These are phyloP conservation scores for Ibycter americanus DNA, from an alignment of 2,797 vertebrate species.

Conservation along the genomic window DNA sequence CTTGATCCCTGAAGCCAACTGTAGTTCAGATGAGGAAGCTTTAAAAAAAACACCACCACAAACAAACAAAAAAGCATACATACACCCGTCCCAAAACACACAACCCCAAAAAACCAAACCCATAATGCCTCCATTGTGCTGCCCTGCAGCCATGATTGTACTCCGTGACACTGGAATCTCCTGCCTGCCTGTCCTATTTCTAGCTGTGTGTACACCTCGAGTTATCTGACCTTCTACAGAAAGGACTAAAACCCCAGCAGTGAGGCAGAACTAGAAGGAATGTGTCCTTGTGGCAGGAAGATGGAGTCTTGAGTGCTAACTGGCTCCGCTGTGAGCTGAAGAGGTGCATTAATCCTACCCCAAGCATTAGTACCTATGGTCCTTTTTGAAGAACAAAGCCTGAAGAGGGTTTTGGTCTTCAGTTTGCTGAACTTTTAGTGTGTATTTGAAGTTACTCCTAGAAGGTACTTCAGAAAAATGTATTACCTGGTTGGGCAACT, in stretches of 20 bases:
- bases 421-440: background rate
- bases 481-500: rapidly evolving
- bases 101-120: background rate
- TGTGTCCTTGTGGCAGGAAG: rapidly evolving
- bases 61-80: background rate
- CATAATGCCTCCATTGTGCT: rapidly evolving
- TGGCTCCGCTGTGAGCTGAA: background rate
- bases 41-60: background rate
- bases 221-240: background rate
- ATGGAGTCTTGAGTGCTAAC: background rate
- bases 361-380: rapidly evolving
- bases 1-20: background rate
- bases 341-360: background rate
- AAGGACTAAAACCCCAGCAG: background rate
- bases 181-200: no score
- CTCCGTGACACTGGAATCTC: rapidly evolving
- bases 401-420: background rate
- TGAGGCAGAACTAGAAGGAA: background rate
- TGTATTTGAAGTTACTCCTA: background rate
- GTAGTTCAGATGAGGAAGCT: background rate
- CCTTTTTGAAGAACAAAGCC: background rate
- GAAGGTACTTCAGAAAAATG: background rate
- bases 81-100: background rate
- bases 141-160: rapidly evolving
- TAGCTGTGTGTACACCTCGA: rapidly evolving